Evolutionary conservation across 2,888 invertebrate genomes (phyloP), one percentile per base, ranked within the genome.

Genomic region (Orthosia gothica): DNA sequence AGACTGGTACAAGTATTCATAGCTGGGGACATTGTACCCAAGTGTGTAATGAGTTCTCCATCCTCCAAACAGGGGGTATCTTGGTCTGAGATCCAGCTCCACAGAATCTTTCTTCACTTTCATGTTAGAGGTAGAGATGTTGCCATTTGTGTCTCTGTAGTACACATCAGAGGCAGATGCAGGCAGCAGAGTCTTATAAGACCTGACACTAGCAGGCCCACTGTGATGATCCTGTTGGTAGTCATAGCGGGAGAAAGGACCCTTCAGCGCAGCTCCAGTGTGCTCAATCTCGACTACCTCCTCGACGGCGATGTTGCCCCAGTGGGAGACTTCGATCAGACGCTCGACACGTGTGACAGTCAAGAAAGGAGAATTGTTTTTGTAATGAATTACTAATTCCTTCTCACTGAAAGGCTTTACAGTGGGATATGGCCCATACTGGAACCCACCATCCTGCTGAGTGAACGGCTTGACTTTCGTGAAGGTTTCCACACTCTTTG

Each of bases 231-330:
- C 99, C 88, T 99, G 97, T 94, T 99, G 99, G 92, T 99, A 99
- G 93, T 99, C 99, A 94, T 99, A 99, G 57, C 99, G 97, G 3
- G 99, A 99, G 96, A 99, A 99, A 3, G 99, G 98, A 0, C 99
- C 99, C 92, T 99, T 99, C 57, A 99, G 95, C 81, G 97, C 97
- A 16, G 99, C 99, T 58, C 99, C 99, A 62, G 98, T 98, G 91
- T 99, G 99, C 26, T 98, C 97, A 83, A 99, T 97, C 92, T 99
- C 99, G 86, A 99, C 97, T 12, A 98, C 98, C 93, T 99, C 99
- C 92, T 99, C 99, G 0, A 99, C 97, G 32, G 99, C 99, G 89
- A 99, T 99, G 91, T 99, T 99, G 13, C 99, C 99, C 99, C 99
- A 99, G 93, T 99, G 99, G 0, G 99, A 99, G 3, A 99, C 98